Evolutionary conservation across 2,888 invertebrate species (phyloP).

Genomic region (Timema cristinae): DNA sequence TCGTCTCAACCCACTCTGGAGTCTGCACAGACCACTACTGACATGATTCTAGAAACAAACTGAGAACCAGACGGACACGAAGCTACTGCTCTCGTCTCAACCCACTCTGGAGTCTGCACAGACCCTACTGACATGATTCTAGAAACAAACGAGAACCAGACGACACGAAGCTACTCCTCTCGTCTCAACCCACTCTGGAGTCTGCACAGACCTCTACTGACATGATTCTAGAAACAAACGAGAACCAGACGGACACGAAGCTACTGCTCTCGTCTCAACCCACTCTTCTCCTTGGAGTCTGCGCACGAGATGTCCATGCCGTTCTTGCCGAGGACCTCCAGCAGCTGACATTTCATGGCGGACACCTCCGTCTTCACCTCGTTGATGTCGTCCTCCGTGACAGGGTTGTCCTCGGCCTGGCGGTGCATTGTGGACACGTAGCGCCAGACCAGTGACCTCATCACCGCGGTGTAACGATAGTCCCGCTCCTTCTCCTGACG

Average conservation of each 20-base stretch:
- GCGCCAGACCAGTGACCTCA: slow-evolving; percentile 87
- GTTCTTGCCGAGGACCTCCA: slow-evolving; percentile 83
- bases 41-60: slow-evolving; percentile 23
- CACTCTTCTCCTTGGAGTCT: slow-evolving; percentile 70
- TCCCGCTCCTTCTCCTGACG: slow-evolving; percentile 63
- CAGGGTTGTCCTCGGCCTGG: slow-evolving; percentile 74
- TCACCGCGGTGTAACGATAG: slow-evolving; percentile 72
- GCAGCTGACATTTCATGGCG: slow-evolving; percentile 83
- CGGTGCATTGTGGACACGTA: slow-evolving; percentile 86
- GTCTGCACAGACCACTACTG: too few species aligned
- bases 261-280: slow-evolving; percentile 36
- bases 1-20: too few species aligned
- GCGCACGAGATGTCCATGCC: slow-evolving; percentile 79
- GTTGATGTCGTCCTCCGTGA: slow-evolving; percentile 91
- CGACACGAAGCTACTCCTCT: too few species aligned
- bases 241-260: not conserved
- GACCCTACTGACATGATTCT: too few species aligned
- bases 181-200: too few species aligned
- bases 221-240: slow-evolving; percentile 23
- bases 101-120: slow-evolving; percentile 66
- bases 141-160: too few species aligned
- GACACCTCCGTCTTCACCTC: slow-evolving; percentile 94
- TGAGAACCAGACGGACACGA: not conserved
- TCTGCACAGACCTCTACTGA: too few species aligned
- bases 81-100: slow-evolving; percentile 26